These are phyloP conservation scores for Pao palembangensis DNA, from an alignment of 2,113 vertebrate genomes.

Conservation along the genomic window DNA sequence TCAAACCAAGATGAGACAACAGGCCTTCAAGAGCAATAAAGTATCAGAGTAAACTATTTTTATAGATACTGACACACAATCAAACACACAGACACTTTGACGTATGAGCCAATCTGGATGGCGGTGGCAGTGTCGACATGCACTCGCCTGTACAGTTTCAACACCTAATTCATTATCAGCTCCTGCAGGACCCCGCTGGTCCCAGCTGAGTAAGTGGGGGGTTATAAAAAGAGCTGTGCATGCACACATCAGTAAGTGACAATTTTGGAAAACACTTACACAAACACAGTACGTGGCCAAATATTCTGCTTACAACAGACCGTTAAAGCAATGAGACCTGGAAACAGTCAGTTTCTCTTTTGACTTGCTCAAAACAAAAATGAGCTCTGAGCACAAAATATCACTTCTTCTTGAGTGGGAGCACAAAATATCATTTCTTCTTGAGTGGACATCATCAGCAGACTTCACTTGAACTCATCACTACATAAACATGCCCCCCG, in stretches of 20 bases:
- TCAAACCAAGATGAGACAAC: slow-evolving; percentile 29
- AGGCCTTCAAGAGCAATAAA: slow-evolving; percentile 47
- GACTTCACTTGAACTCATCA: too few species aligned
- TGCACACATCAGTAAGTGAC: slow-evolving; percentile 42
- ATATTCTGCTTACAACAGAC: background rate
- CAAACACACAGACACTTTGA: slow-evolving; percentile 56
- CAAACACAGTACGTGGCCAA: slow-evolving; percentile 12
- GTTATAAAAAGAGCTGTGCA: slow-evolving; percentile 71
- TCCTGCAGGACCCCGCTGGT: slow-evolving; percentile 60
- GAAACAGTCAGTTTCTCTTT: too few species aligned
- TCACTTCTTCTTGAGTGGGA: too few species aligned
- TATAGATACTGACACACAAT: slow-evolving; percentile 47
- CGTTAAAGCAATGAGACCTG: too few species aligned
- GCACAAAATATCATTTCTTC: too few species aligned
- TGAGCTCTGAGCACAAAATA: too few species aligned
- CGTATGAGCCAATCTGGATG: slow-evolving; percentile 55
- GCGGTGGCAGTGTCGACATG: slow-evolving; percentile 60
- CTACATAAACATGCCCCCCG: too few species aligned
- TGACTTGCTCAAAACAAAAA: too few species aligned
- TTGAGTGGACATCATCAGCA: too few species aligned
- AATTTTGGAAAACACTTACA: slow-evolving; percentile 49
- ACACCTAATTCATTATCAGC: slow-evolving; percentile 78
- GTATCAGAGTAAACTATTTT: slow-evolving; percentile 62
- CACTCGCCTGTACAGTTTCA: slow-evolving; percentile 66
- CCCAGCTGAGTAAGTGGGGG: slow-evolving; percentile 62